A percentile compares a stretch with the other conserved stretches of the same genome.
Conservation (phyloP, 2,113 vertebrate genomes). For the Speoplatyrhinus poulsoni region DNA sequence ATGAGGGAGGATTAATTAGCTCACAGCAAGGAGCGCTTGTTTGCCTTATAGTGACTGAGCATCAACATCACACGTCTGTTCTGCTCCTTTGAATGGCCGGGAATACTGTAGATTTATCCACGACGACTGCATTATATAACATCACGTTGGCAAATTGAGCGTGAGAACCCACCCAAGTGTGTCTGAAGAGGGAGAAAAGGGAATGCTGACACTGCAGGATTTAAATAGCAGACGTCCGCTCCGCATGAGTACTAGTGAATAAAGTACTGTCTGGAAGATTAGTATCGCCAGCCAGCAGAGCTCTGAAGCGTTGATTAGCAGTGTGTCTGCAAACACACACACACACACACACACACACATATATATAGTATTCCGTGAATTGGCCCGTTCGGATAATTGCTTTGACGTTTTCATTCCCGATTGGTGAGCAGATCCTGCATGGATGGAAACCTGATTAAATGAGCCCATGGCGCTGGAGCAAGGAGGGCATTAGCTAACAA, state of each 20-base stretch:
- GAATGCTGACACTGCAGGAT: not conserved
- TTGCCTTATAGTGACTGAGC: constrained; percentile 24
- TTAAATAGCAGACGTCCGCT: not conserved
- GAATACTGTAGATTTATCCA: not conserved
- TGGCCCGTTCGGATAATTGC: constrained; percentile 60
- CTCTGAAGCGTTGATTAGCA: constrained; percentile 24
- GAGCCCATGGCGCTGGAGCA: constrained; percentile 25
- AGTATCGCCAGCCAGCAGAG: constrained; percentile 19
- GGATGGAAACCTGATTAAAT: constrained; percentile 68
- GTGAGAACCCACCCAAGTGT: not conserved
- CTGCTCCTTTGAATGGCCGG: not conserved
- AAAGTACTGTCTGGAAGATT: constrained; percentile 24
- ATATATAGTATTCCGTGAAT: constrained; percentile 51
- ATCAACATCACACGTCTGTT: not conserved
- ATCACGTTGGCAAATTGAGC: too few relatives aligned
- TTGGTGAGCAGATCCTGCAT: constrained; percentile 45
- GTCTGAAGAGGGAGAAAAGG: not conserved
- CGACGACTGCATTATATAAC: too few relatives aligned
- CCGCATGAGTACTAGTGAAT: not conserved
- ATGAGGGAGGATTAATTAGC: constrained; percentile 49
- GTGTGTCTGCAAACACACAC: constrained; percentile 36
- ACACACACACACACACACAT: constrained; percentile 16
- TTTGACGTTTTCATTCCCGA: constrained; percentile 68
- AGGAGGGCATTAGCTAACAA: constrained; percentile 72
- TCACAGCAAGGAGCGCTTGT: constrained; percentile 39